A percentile compares a stretch with the other conserved stretches of the same genome.
These are phyloP conservation scores for Pilophorus perplexus DNA, from an alignment of 2,888 invertebrate species.

Conservation along the genomic window DNA sequence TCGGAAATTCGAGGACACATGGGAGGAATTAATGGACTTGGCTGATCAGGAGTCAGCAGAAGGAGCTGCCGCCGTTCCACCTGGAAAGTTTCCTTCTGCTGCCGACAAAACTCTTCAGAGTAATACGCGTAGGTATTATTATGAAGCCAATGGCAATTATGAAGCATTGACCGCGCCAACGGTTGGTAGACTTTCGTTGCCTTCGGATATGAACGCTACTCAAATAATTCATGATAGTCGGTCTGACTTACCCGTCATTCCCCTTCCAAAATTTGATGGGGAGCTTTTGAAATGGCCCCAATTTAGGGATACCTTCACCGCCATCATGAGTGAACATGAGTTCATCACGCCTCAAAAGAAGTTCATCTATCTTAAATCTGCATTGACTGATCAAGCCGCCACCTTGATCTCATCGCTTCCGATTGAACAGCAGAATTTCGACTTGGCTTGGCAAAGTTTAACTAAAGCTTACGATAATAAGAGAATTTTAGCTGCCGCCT, in stretches of 20 bases:
- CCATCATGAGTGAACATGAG: background rate
- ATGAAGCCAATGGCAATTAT: background rate
- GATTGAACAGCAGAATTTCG: constrained; percentile 5
- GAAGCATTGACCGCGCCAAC: background rate
- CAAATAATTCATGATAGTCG: background rate
- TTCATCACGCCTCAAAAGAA: background rate
- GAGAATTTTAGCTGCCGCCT: constrained; percentile 8
- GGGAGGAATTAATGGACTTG: background rate
- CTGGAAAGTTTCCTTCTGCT: background rate
- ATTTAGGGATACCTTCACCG: background rate
- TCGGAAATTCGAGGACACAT: background rate
- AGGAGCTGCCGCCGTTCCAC: background rate
- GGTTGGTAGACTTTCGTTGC: background rate
- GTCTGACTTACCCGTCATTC: background rate
- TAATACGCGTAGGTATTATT: background rate
- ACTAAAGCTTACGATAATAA: constrained; percentile 3
- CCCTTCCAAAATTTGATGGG: background rate
- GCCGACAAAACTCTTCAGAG: background rate
- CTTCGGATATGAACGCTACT: background rate
- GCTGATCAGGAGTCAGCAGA: background rate
- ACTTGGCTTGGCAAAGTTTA: background rate
- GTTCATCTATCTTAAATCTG: background rate
- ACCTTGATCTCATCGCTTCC: background rate
- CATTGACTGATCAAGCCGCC: background rate
- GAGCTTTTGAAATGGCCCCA: background rate